Evolutionary conservation across 23 tunicate genomes (phyloP).

Genomic region (Clavelina lepadiformis): DNA sequence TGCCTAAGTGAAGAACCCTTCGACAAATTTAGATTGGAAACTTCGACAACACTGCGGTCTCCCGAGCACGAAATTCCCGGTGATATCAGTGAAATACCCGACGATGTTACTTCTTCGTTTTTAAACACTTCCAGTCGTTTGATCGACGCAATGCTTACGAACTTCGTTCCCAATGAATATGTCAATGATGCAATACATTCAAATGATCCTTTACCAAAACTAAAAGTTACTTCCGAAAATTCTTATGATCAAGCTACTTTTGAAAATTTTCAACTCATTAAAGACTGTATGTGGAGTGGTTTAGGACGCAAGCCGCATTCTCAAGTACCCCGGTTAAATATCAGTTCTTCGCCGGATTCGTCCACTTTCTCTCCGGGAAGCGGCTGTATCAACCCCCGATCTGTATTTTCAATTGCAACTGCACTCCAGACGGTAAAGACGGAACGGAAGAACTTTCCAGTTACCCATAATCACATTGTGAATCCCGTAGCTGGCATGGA

Average conservation of each 20-base stretch:
- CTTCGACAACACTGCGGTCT: too few relatives aligned
- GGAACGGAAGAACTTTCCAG: too few relatives aligned
- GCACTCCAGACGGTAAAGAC: too few relatives aligned
- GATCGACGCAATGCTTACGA: too few relatives aligned
- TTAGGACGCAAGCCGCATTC: constrained; percentile 48
- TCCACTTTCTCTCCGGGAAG: constrained; percentile 23
- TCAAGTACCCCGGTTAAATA: constrained; percentile 1
- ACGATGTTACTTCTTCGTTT: neutral
- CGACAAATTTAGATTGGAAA: too few relatives aligned
- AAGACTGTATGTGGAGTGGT: constrained; percentile 76
- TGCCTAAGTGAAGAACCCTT: too few relatives aligned
- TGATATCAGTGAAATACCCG: neutral
- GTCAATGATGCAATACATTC: neutral
- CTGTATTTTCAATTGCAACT: constrained; percentile 21
- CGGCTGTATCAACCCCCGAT: constrained; percentile 56
- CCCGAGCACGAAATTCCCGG: neutral
- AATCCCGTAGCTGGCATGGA: neutral
- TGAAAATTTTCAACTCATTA: too few relatives aligned
- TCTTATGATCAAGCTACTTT: neutral
- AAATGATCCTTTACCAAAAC: neutral
- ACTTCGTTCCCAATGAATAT: too few relatives aligned
- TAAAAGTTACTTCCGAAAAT: neutral
- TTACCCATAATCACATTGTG: too few relatives aligned
- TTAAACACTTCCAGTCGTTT: too few relatives aligned
- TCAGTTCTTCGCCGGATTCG: constrained; percentile 26